Evolutionary conservation across 2,888 invertebrate genomes (phyloP).

Genomic region (Lasiommata megera): DNA sequence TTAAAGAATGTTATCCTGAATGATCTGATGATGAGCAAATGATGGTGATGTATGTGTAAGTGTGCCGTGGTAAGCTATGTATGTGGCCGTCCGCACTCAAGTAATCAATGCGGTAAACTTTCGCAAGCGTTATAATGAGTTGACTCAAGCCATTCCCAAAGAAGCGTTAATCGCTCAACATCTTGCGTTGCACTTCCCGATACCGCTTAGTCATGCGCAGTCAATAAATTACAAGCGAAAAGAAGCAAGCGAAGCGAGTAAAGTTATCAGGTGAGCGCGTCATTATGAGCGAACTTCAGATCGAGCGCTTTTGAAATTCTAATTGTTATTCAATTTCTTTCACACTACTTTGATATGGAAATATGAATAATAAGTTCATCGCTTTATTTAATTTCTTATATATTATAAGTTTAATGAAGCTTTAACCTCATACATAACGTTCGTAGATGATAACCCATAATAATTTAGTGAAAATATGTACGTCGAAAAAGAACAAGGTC

Average conservation of each 20-base stretch:
- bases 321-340: constrained; percentile 61
- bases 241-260: constrained; percentile 33
- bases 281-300: constrained; percentile 72
- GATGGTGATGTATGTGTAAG: no score
- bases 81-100: neutral
- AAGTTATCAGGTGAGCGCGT: constrained; percentile 67
- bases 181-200: constrained; percentile 39
- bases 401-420: no score
- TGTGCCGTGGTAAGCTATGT: no score
- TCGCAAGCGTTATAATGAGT: constrained; percentile 2
- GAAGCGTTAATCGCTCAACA: constrained; percentile 11
- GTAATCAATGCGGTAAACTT: neutral
- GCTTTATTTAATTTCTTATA: no score
- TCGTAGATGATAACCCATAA: no score
- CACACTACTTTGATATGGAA: constrained; percentile 36
- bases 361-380: no score
- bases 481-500: no score
- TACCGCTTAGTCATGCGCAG: constrained; percentile 69
- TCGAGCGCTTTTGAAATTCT: constrained; percentile 78
- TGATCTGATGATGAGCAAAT: no score
- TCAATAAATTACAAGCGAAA: constrained; percentile 75
- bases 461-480: no score
- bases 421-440: no score
- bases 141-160: constrained; percentile 1
- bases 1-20: no score